Conservation (phyloP, 2,888 invertebrate genomes). For the Meloe dianella region DNA sequence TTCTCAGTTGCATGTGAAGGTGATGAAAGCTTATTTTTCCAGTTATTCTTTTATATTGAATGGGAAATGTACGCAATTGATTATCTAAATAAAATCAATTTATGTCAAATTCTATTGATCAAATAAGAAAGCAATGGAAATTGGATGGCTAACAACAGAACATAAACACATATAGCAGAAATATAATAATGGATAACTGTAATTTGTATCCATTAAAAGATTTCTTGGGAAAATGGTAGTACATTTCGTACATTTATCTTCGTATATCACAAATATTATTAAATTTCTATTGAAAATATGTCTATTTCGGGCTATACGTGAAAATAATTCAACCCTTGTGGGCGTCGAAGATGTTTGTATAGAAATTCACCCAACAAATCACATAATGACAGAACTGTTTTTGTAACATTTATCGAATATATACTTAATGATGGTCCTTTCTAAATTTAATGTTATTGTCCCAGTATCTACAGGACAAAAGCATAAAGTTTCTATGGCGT, state of each 20-base stretch:
- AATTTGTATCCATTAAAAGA: constrained; percentile 7
- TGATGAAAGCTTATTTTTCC: not conserved
- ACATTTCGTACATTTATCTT: not conserved
- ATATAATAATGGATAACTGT: not conserved
- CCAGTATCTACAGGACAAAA: not conserved
- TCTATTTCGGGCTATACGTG: not conserved
- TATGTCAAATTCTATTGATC: not conserved
- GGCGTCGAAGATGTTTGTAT: not conserved
- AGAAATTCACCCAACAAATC: constrained; percentile 7
- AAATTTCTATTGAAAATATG: not conserved
- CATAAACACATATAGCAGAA: not conserved
- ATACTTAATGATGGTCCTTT: not conserved
- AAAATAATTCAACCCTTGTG: not conserved
- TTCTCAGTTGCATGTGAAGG: not conserved
- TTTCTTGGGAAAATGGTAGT: not conserved
- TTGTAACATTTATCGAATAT: not conserved
- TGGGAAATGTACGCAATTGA: not conserved
- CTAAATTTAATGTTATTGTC: not conserved
- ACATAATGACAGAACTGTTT: constrained; percentile 10
- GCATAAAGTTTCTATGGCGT: not conserved
- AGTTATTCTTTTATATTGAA: not conserved
- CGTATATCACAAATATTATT: not conserved
- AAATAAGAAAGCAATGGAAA: not conserved
- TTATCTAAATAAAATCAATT: constrained; percentile 1
- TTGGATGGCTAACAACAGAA: not conserved